Percentiles rank a stretch among this genome's conserved stretches.
Evolutionary conservation across 92 coral and sea anemone species (phyloP).

Genomic region (Palythoa grandiflora): DNA sequence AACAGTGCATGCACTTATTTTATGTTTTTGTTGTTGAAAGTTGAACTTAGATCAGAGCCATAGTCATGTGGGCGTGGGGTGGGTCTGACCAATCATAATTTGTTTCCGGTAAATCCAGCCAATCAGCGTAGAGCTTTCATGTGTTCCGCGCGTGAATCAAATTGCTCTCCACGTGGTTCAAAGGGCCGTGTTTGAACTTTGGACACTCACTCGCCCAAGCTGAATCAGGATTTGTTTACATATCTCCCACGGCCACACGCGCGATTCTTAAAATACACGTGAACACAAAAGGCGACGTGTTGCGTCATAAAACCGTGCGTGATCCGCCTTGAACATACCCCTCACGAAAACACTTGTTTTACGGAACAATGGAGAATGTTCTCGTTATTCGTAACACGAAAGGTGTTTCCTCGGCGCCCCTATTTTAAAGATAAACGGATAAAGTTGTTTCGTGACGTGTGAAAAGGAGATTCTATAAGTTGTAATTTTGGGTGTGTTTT

Average conservation of each 20-base stretch:
- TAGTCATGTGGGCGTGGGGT: constrained; percentile 90
- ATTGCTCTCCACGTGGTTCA: constrained; percentile 83
- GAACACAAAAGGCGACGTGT: constrained; percentile 34
- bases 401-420: not conserved
- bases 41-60: constrained; percentile 95
- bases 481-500: not conserved
- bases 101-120: constrained; percentile 63
- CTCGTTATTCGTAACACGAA: not conserved
- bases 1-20: constrained; percentile 48
- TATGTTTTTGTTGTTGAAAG: constrained; percentile 50
- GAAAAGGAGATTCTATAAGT: not conserved
- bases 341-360: not conserved
- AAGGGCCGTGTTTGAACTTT: constrained; percentile 79
- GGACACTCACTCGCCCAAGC: constrained; percentile 50
- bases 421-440: not conserved
- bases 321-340: constrained; percentile 25
- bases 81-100: constrained; percentile 94
- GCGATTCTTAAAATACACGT: constrained; percentile 51
- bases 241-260: constrained; percentile 22
- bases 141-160: constrained; percentile 97
- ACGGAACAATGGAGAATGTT: constrained; percentile 9
- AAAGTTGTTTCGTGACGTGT: not conserved
- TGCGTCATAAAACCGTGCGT: constrained; percentile 46
- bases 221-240: constrained; percentile 72
- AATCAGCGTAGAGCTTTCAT: constrained; percentile 88